Conservation (phyloP, 2,113 vertebrate species). For the Mugil cephalus region DNA sequence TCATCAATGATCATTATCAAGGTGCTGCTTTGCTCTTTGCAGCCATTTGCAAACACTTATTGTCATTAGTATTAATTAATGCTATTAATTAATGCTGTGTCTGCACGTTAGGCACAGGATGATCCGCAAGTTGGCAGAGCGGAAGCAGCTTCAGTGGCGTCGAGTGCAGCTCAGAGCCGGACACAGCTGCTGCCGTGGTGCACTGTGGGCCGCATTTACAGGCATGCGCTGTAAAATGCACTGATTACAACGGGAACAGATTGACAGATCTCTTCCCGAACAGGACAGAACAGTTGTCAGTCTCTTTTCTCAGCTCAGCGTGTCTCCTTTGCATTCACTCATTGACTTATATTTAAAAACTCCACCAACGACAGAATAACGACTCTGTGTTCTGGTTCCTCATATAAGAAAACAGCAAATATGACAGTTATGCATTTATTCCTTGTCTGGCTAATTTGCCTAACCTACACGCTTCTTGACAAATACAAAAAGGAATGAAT, state of each 20-base stretch:
- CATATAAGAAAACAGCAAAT: not conserved
- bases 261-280: too few species aligned
- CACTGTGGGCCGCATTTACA: not conserved
- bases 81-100: not conserved
- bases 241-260: too few species aligned
- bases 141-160: not conserved
- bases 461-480: not conserved
- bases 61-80: not conserved
- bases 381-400: not conserved
- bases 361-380: not conserved
- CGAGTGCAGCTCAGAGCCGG: not conserved
- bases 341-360: not conserved
- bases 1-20: too few species aligned
- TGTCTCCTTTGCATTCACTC: slow-evolving; percentile 5
- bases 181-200: not conserved
- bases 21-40: not conserved
- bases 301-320: not conserved
- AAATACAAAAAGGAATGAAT: slow-evolving; percentile 19
- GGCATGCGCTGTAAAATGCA: too few species aligned
- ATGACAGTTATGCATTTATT: not conserved
- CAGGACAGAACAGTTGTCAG: not conserved
- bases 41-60: not conserved
- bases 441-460: slow-evolving; percentile 20
- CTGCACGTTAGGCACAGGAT: not conserved
- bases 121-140: not conserved